Evolutionary conservation across 2,113 vertebrate genomes (phyloP), one percentile per base, ranked within the genome.

Genomic region (Cyanoderma ruficeps): DNA sequence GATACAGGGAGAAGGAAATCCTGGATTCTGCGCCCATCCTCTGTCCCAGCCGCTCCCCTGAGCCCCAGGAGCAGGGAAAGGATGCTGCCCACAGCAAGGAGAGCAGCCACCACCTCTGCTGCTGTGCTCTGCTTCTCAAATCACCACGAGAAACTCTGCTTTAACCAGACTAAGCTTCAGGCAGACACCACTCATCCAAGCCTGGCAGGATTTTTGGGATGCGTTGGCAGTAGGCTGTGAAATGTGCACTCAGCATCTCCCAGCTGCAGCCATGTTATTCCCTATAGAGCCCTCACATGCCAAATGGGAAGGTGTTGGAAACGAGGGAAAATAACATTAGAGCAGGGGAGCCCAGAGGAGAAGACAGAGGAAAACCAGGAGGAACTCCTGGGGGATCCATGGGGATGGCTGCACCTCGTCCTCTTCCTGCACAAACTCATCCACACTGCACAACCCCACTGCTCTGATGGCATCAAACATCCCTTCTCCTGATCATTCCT

Each of bases 231-330:
- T 1, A 10, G 2, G n/a, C 37, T 46, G 39, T 0, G 1, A 50
- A 84, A 75, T 0, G 2, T 13, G 47, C 3, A 0, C 53, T 74
- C 47, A 57, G 70, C 57, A 35, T 3, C 41, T 18, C 70, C 69
- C 60, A 20, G 0, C 25, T 22, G 47, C 83, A 47, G 8, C 52
- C 21, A 5, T 3, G 8, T 1, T 10, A 10, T 53, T 61, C 46
- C 84, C 83, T 0, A 0, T 0, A 2, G 19, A 39, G 35, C 42
- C 28, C 28, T 7, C 41, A 5, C 8, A 0, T 3, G 24, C 39
- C 59, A 44, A 20, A 10, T 0, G 2, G 39, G 27, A 75, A 33
- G 18, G 33, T 28, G 52, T 0, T 42, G 57, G 65, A 37, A 77
- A 59, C 13, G 4, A 37, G 60, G 42, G 55, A 33, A 47, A 33